These are phyloP conservation scores for Drosophila testacea DNA, from an alignment of 2,888 invertebrate genomes.

Conservation along the genomic window DNA sequence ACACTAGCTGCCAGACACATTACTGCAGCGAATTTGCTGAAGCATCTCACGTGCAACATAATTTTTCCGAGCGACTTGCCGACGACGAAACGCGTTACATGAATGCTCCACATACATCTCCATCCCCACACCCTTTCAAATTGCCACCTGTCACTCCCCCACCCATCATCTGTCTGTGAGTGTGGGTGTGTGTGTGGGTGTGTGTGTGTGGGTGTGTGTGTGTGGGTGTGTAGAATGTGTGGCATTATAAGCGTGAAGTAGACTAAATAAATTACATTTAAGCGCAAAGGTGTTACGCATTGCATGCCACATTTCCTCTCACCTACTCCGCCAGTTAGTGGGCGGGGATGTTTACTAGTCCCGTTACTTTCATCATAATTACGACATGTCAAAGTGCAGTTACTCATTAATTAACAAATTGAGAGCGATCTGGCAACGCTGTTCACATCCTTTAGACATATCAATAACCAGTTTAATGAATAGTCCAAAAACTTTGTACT, in stretches of 20 bases:
- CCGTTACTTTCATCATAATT: conserved; percentile 53
- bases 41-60: conserved; percentile 84
- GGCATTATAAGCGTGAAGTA: conserved; percentile 77
- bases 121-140: not conserved
- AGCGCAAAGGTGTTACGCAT: conserved; percentile 72
- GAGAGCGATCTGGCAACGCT: conserved; percentile 15
- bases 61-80: conserved; percentile 83
- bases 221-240: conserved; percentile 50
- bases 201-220: conserved; percentile 30
- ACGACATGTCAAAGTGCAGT: conserved; percentile 53
- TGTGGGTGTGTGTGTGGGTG: conserved; percentile 24
- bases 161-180: not conserved
- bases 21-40: conserved; percentile 73
- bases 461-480: not conserved
- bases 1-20: conserved; percentile 16
- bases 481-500: not conserved
- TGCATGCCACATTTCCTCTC: conserved; percentile 29
- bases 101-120: conserved; percentile 38
- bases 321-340: not conserved
- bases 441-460: not conserved
- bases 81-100: conserved; percentile 70
- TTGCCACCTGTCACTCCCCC: not conserved
- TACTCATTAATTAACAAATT: conserved; percentile 56
- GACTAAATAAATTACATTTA: conserved; percentile 78
- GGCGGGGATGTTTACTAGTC: conserved; percentile 39